Base-by-base conservation (phyloP, 2,888 invertebrate genomes). In the Globia sparganii region DNA sequence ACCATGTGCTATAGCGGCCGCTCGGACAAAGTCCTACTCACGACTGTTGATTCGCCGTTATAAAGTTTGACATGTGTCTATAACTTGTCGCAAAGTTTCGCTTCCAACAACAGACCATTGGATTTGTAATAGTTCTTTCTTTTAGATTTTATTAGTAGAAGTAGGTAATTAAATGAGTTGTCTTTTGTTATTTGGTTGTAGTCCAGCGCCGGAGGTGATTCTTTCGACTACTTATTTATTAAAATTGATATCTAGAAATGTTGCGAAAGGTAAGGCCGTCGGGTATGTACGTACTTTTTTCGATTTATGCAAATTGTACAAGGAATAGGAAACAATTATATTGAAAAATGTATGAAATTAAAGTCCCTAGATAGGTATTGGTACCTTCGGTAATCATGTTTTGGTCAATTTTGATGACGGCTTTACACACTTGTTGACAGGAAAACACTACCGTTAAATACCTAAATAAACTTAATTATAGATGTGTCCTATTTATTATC, bases 11-110 rank as follows among this genome's bases (percentile, higher is more conserved):
- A 49, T 40, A n/a, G 40, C 69, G 28, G 37, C 69, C 18, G 34
- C 58, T 56, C 68, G 85, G 82, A 84, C 80, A 49, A 67, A 78
- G 74, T 72, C 81, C 78, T 76, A 62, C 69, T 80, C 77, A 72
- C 62, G 68, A 46, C 64, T 72, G 53, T 82, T 77, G 67, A 78
- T 78, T 69, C 53, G 59, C 34, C 56, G 28, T 70, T 65, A 71
- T 68, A 80, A 79, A 81, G 28, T 76, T 81, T 64, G 71, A 59
- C 70, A 68, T 61, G n/a, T 62, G 28, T 58, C 65, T 61, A 56
- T 58, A 75, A 72, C 65, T 76, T 77, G 21, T 25, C 61, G 43
- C 67, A 68, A 78, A 77, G 34, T 68, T 79, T 73, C 11, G 34
- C 46, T 70, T 56, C 40, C 34, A 46, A 61, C n/a, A 72, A 61